phyloP scores from a whole-genome alignment of 2,888 invertebrate species.

The Biston betularia region DNA sequence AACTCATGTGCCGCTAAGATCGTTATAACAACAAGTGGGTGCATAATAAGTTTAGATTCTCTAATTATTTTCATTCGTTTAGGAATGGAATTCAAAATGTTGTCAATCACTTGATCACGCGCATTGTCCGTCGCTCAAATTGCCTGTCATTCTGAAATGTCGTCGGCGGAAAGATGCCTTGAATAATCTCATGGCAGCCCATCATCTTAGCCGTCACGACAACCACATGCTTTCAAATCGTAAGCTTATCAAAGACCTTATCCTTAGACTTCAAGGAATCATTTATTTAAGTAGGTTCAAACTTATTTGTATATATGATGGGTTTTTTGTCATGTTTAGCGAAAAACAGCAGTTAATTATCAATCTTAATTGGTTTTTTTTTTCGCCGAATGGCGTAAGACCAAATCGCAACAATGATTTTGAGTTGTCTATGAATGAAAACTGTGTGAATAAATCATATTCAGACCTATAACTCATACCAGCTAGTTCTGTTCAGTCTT shows the following conservation, averaged over 20 bases:
- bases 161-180: slow-evolving; percentile 30
- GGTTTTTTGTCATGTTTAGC: not conserved
- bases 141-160: slow-evolving; percentile 32
- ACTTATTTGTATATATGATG: not conserved
- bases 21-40: too few relatives aligned
- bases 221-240: slow-evolving; percentile 7
- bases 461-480: too few relatives aligned
- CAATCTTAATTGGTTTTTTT: too few relatives aligned
- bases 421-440: too few relatives aligned
- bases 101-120: slow-evolving; percentile 33
- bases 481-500: too few relatives aligned
- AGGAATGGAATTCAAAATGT: slow-evolving; percentile 41
- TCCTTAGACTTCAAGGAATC: slow-evolving; percentile 1
- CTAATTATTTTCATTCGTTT: too few relatives aligned
- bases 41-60: too few relatives aligned
- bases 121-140: slow-evolving; percentile 33
- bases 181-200: slow-evolving; percentile 28
- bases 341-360: too few relatives aligned
- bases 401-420: too few relatives aligned
- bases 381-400: too few relatives aligned
- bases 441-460: too few relatives aligned
- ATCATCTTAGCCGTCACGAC: slow-evolving; percentile 23
- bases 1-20: too few relatives aligned
- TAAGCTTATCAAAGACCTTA: slow-evolving; percentile 6
- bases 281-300: not conserved